Evolutionary conservation across 2,797 vertebrate species (phyloP), one percentile per base, ranked within the genome.

Genomic region (Lophius americanus): DNA sequence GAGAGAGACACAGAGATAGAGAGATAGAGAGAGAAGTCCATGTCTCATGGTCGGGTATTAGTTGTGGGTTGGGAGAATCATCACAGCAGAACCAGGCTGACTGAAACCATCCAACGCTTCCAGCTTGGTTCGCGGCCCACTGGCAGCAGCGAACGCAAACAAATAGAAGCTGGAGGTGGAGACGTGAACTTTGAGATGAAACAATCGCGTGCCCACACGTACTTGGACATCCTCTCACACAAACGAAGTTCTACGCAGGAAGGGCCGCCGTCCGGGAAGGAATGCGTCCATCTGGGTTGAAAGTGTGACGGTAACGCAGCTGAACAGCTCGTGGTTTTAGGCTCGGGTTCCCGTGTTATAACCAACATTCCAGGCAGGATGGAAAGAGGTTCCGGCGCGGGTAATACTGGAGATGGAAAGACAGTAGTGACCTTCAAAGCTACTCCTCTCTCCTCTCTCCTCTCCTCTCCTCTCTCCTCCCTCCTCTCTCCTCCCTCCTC

Each of bases 231-330:
- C 66, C 52, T 48, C 76, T 70, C 55, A 64, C 39, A 38, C 12
- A 13, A 55, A 33, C 0, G 57, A 53, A 70, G 55, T 56, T 53
- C 46, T 62, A 73, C 51, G 14, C 11, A 38, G 23, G 52, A 41
- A 72, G 60, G 50, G 71, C 62, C 68, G 68, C 48, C 14, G 46
- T 59, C 73, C 63, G 70, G 73, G 77, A 73, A 76, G 70, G 77
- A 87, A 83, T 81, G 69, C 46, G 65, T 79, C 78, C 70, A 70
- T 80, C 56, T 75, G 67, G 56, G 68, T 78, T 77, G 71, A 79
- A 76, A 87, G 54, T 68, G 64, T 60, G 56, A 61, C 57, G 70
- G 39, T 73, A 72, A 76, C 75, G 71, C 79, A 78, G 73, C 70
- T 68, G 11, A 38, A 52, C 64, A 61, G 59, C 69, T 79, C 69